Percentiles rank a stretch among this genome's conserved stretches.
Conservation (phyloP, 2,113 vertebrate genomes). For the Hyla sarda region DNA sequence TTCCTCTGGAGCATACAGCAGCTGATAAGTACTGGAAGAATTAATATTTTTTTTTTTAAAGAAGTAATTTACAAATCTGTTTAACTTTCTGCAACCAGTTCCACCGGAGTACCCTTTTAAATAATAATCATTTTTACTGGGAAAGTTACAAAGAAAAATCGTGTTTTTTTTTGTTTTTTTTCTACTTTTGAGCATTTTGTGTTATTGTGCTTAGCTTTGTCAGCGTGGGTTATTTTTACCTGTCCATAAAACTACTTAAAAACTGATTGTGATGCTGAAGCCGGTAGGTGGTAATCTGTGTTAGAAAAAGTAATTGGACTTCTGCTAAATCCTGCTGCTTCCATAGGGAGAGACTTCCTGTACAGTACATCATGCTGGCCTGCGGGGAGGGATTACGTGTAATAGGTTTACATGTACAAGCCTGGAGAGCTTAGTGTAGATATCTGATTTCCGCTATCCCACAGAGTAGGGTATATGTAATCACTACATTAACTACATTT, state of each 20-base stretch:
- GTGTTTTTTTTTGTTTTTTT: too few relatives aligned
- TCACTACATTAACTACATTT: slow-evolving; percentile 34
- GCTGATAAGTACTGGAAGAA: too few relatives aligned
- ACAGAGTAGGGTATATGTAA: not conserved
- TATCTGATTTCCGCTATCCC: slow-evolving; percentile 12
- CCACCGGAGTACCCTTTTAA: too few relatives aligned
- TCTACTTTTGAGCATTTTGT: too few relatives aligned
- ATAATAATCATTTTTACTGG: too few relatives aligned
- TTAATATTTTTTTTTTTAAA: too few relatives aligned
- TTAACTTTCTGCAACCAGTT: too few relatives aligned
- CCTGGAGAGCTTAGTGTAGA: not conserved
- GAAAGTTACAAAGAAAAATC: too few relatives aligned
- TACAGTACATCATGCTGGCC: not conserved
- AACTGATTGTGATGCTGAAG: not conserved
- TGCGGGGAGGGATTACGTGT: slow-evolving; percentile 4
- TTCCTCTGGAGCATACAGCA: too few relatives aligned
- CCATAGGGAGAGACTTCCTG: slow-evolving; percentile 18
- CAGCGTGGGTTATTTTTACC: not conserved
- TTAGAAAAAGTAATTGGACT: slow-evolving; percentile 12
- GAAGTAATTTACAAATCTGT: too few relatives aligned
- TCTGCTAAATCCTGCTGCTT: slow-evolving; percentile 4
- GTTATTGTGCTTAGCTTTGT: too few relatives aligned
- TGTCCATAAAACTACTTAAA: not conserved
- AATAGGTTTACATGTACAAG: slow-evolving; percentile 24
- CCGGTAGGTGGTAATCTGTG: not conserved